Conservation (phyloP, 1,140 invertebrate genomes). For the Cataglyphis hispanica region DNA sequence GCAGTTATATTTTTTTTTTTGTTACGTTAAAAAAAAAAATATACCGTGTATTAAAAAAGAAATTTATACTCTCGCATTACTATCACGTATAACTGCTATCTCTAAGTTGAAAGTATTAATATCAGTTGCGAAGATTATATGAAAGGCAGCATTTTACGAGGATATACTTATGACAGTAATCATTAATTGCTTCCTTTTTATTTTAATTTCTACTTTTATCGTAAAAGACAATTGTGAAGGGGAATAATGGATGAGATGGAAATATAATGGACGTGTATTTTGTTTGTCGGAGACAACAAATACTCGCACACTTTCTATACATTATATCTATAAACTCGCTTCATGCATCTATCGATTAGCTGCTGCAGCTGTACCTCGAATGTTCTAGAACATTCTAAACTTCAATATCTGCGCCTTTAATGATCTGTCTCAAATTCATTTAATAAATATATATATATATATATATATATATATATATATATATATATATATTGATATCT, state of each 20-base stretch:
- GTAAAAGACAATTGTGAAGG: neutral
- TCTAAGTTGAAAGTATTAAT: neutral
- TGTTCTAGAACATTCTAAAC: slow-evolving; percentile 65
- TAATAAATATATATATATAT: neutral
- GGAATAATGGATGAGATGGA: slow-evolving; percentile 6
- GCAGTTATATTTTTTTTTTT: slow-evolving; percentile 4
- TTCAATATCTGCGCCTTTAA: neutral
- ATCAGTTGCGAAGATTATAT: neutral
- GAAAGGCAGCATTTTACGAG: slow-evolving; percentile 3
- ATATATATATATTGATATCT: no score
- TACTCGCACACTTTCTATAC: slow-evolving; percentile 6
- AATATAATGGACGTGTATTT: slow-evolving; percentile 13
- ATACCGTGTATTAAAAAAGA: neutral
- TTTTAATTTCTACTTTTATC: slow-evolving; percentile 1
- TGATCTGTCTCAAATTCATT: neutral
- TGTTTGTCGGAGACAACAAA: neutral
- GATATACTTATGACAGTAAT: neutral
- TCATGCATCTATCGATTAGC: slow-evolving; percentile 77
- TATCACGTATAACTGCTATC: neutral
- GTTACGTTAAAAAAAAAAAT: no score
- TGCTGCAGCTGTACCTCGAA: slow-evolving; percentile 69
- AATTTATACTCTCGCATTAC: neutral
- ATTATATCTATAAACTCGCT: slow-evolving; percentile 48
- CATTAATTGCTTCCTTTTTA: neutral
- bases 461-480: no score